A percentile compares a stretch with the other conserved stretches of the same genome.
These are phyloP conservation scores for Cladorhizidae sp. DNA, from an alignment of 37 sponge, comb jelly and placozoan genomes.

Conservation along the genomic window DNA sequence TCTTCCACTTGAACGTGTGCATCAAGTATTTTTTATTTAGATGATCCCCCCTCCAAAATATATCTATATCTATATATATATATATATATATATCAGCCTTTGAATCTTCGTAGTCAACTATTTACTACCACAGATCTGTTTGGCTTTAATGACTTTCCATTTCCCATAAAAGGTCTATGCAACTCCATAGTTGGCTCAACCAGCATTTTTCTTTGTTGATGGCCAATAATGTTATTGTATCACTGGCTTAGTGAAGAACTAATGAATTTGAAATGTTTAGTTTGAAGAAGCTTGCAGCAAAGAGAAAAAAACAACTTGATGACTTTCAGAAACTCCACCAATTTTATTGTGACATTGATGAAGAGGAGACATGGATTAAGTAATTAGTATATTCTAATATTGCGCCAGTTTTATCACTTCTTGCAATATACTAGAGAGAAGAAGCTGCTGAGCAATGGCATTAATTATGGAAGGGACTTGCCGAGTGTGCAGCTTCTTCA, in stretches of 20 bases:
- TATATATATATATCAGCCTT: too few species aligned
- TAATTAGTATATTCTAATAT: slow-evolving; percentile 10
- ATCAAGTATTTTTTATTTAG: too few species aligned
- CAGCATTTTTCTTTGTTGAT: too few species aligned
- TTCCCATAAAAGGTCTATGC: too few species aligned
- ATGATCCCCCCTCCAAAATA: too few species aligned
- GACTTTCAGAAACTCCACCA: slow-evolving; percentile 82
- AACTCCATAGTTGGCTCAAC: too few species aligned
- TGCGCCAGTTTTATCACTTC: neutral
- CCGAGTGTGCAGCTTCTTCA: slow-evolving; percentile 77
- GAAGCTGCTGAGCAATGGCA: slow-evolving; percentile 69
- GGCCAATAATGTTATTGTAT: neutral
- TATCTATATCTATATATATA: too few species aligned
- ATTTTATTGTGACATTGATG: slow-evolving; percentile 84
- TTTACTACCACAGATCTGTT: too few species aligned
- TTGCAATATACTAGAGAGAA: slow-evolving; percentile 49
- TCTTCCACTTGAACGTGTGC: too few species aligned
- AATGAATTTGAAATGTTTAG: slow-evolving; percentile 17
- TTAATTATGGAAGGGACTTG: slow-evolving; percentile 83
- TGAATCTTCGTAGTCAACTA: too few species aligned
- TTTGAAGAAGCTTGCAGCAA: slow-evolving; percentile 62
- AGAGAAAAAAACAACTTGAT: slow-evolving; percentile 53
- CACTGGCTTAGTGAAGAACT: neutral
- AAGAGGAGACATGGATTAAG: slow-evolving; percentile 92
- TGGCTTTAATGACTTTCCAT: too few species aligned